A percentile compares a stretch with the other conserved stretches of the same genome.
Evolutionary conservation across 2,888 invertebrate species (phyloP).

Genomic region (Drosophila pegasa): DNA sequence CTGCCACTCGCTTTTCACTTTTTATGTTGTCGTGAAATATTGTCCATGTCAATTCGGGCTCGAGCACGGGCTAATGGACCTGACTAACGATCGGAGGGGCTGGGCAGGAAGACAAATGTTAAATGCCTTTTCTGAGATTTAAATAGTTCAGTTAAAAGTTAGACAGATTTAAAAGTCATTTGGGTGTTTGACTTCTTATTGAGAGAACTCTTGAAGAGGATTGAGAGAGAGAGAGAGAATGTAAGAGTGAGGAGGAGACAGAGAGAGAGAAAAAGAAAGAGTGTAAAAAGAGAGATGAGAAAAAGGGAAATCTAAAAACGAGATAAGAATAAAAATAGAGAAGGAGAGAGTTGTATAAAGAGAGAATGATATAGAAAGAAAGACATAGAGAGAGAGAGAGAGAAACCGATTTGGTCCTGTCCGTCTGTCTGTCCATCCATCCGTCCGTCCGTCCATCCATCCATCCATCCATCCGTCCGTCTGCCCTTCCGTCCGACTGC

Average conservation of each 20-base stretch:
- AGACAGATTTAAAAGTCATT: conserved; percentile 4
- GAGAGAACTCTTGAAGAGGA: not conserved
- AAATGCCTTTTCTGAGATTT: conserved; percentile 4
- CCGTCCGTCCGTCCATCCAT: too few species aligned
- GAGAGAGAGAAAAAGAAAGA: not conserved
- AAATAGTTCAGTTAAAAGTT: not conserved
- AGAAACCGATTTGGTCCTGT: too few species aligned
- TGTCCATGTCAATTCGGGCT: conserved; percentile 40
- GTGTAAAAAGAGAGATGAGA: not conserved
- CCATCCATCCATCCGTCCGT: too few species aligned
- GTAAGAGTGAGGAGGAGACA: not conserved
- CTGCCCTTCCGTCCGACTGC: too few species aligned
- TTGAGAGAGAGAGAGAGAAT: not conserved
- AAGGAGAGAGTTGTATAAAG: not conserved
- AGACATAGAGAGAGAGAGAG: too few species aligned
- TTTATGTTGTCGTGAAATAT: conserved; percentile 22
- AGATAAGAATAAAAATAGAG: not conserved
- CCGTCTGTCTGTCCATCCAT: too few species aligned
- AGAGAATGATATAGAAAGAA: not conserved
- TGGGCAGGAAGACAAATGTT: not conserved
- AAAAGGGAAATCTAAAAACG: not conserved
- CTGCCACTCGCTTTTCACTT: conserved; percentile 1
- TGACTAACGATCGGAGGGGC: not conserved
- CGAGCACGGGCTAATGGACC: conserved; percentile 44
- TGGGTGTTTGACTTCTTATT: not conserved